These are phyloP conservation scores for Toxonevra muliebris DNA, from an alignment of 2,888 invertebrate species.

Conservation along the genomic window DNA sequence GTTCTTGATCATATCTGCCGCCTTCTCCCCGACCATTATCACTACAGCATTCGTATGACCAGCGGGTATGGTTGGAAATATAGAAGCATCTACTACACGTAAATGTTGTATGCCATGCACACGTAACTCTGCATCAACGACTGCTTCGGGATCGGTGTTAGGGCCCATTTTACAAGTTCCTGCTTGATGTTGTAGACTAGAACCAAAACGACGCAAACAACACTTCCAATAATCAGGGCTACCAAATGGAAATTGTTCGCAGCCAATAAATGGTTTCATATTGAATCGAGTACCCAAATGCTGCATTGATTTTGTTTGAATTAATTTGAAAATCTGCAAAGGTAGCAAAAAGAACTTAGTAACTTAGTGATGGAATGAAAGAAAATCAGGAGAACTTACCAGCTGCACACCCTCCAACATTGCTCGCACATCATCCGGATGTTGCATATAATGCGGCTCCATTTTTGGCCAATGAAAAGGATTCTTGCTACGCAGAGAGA, in stretches of 20 bases:
- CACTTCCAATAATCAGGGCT: conserved; percentile 80
- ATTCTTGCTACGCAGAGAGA: conserved; percentile 75
- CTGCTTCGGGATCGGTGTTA: conserved; percentile 67
- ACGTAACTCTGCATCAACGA: conserved; percentile 71
- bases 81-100: conserved; percentile 70
- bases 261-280: conserved; percentile 73
- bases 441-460: conserved; percentile 82
- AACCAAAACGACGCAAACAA: conserved; percentile 74
- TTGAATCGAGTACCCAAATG: conserved; percentile 68
- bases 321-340: conserved; percentile 69
- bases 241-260: conserved; percentile 70
- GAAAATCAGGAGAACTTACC: conserved; percentile 64
- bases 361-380: background rate
- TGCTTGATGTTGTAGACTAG: conserved; percentile 77
- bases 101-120: conserved; percentile 68
- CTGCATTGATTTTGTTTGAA: conserved; percentile 68
- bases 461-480: conserved; percentile 81
- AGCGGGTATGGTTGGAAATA: conserved; percentile 70
- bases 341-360: conserved; percentile 5
- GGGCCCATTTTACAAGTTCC: conserved; percentile 78
- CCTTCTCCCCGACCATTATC: conserved; percentile 72
- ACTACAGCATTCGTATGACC: conserved; percentile 70
- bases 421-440: conserved; percentile 76
- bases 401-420: conserved; percentile 79
- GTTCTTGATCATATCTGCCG: conserved; percentile 68